Percentiles rank a stretch among this genome's conserved stretches.
phyloP scores from a whole-genome alignment of 2,888 invertebrate species.

The Polyommatus iphigenia region DNA sequence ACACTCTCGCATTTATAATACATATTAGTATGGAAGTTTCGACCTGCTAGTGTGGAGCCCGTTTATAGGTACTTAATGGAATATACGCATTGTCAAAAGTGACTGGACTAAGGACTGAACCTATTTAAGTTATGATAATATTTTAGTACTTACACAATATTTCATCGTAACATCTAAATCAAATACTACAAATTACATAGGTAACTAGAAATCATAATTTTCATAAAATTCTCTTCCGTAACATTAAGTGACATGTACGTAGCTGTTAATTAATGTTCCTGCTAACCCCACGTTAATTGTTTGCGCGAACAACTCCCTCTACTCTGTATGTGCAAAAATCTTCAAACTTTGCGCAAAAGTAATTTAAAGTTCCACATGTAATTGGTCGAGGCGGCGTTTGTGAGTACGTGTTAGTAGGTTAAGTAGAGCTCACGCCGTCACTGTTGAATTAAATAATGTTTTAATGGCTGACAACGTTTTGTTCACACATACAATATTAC shows the following conservation, averaged over 20 bases:
- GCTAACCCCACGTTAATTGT: not conserved
- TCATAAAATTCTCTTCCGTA: too few species aligned
- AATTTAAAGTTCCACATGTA: conserved; percentile 16
- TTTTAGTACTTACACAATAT: too few species aligned
- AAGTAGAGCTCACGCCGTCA: not conserved
- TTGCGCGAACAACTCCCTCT: not conserved
- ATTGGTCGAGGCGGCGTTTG: not conserved
- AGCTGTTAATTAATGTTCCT: not conserved
- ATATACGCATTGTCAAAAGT: too few species aligned
- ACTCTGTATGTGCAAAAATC: not conserved
- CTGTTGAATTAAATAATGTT: not conserved
- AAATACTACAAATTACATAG: too few species aligned
- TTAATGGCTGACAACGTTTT: not conserved
- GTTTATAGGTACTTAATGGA: too few species aligned
- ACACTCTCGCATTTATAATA: too few species aligned
- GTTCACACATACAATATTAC: not conserved
- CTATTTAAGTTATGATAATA: too few species aligned
- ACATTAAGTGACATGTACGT: not conserved
- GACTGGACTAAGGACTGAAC: too few species aligned
- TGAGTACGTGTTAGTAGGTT: conserved; percentile 18
- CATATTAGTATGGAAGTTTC: too few species aligned
- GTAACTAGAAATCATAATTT: too few species aligned
- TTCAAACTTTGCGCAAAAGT: not conserved
- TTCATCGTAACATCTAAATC: too few species aligned
- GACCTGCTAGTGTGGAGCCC: too few species aligned